phyloP scores from a whole-genome alignment of 2,113 vertebrate genomes.

The Notiomystis cincta region DNA sequence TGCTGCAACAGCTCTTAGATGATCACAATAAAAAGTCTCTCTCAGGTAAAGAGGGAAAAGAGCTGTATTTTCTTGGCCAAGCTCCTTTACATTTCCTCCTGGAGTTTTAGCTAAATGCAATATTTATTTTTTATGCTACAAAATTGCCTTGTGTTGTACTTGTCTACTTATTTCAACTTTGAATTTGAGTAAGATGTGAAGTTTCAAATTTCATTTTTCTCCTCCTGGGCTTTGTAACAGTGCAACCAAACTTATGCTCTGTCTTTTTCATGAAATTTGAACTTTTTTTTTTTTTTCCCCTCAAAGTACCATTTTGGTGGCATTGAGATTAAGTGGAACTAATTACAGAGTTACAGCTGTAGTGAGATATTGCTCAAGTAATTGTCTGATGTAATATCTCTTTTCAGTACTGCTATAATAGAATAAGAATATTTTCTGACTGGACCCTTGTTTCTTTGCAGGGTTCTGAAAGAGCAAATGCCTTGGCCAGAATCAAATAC shows the following conservation, averaged over 20 bases:
- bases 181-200: not conserved
- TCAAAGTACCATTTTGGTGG: not conserved
- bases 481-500: slow-evolving; percentile 85
- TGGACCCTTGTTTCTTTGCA: slow-evolving; percentile 53
- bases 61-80: not conserved
- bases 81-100: not conserved
- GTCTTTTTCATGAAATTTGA: not conserved
- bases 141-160: not conserved
- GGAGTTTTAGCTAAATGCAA: not conserved
- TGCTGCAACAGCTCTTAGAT: not conserved
- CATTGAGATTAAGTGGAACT: not conserved
- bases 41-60: not conserved
- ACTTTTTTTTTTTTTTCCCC: not conserved
- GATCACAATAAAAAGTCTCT: not conserved
- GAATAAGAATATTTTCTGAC: not conserved
- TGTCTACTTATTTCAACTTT: not conserved
- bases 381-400: not conserved
- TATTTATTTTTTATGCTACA: not conserved
- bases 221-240: not conserved
- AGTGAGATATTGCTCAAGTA: not conserved
- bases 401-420: not conserved
- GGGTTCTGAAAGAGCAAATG: slow-evolving; percentile 80
- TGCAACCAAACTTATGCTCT: not conserved
- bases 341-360: not conserved
- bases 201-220: not conserved